A percentile compares a stretch with the other conserved stretches of the same genome.
Conservation (phyloP, 2,888 invertebrate genomes). For the Phaonia tiefii region DNA sequence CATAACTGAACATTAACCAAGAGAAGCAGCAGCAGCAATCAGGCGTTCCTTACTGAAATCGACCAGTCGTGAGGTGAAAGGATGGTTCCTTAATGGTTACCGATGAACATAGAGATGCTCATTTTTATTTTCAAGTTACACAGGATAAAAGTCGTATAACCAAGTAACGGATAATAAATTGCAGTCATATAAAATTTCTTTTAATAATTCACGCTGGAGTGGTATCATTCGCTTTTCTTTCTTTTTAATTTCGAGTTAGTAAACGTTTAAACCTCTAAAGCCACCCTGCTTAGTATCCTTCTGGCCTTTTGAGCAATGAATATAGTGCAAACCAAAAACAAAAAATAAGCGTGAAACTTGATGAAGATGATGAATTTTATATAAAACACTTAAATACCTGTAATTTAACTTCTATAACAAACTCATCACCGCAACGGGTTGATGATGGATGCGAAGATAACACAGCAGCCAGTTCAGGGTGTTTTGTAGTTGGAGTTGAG, state of each 20-base stretch:
- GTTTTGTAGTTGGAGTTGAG: not conserved
- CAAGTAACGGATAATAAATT: slow-evolving; percentile 69
- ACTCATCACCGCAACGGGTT: slow-evolving; percentile 35
- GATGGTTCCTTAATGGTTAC: too few relatives aligned
- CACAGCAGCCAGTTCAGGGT: not conserved
- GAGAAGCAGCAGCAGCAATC: slow-evolving; percentile 32
- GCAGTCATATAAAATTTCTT: slow-evolving; percentile 65
- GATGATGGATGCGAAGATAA: slow-evolving; percentile 7
- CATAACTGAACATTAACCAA: slow-evolving; percentile 77
- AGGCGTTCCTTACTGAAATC: slow-evolving; percentile 34
- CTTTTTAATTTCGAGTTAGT: slow-evolving; percentile 51
- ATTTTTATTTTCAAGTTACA: slow-evolving; percentile 1
- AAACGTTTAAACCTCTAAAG: slow-evolving; percentile 67
- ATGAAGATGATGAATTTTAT: slow-evolving; percentile 70
- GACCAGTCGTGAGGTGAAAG: slow-evolving; percentile 43
- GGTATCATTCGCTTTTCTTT: slow-evolving; percentile 20
- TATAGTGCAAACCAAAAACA: too few relatives aligned
- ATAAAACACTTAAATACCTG: slow-evolving; percentile 79
- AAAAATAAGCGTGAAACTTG: slow-evolving; percentile 28
- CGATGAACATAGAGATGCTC: slow-evolving; percentile 37
- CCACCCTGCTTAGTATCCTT: not conserved
- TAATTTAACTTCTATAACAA: slow-evolving; percentile 75
- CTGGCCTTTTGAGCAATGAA: slow-evolving; percentile 28
- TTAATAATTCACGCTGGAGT: slow-evolving; percentile 18
- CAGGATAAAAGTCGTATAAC: slow-evolving; percentile 34